Percentiles rank a stretch among this genome's conserved stretches.
Conservation (phyloP, 2,113 vertebrate species). For the Chaetodon trifascialis region DNA sequence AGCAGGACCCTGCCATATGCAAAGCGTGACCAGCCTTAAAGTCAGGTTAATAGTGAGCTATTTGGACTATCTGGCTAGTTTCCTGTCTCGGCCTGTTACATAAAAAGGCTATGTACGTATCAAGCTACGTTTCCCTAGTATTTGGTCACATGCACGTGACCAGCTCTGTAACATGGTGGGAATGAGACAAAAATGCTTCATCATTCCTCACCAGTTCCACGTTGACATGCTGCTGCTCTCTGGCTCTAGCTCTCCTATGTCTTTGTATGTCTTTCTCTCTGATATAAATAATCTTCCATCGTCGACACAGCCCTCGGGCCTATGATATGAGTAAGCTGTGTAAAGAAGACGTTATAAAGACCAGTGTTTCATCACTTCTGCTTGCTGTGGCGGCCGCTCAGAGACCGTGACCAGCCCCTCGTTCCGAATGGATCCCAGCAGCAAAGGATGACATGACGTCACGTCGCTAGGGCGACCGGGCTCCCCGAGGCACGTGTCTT, state of each 20-base stretch:
- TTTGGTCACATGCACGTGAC: constrained; percentile 22
- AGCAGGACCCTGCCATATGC: background rate
- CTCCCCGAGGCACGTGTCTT: constrained; percentile 70
- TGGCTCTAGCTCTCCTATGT: background rate
- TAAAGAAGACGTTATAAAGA: background rate
- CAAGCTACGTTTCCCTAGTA: too few relatives aligned
- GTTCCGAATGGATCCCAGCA: constrained; percentile 67
- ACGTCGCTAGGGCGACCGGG: constrained; percentile 77
- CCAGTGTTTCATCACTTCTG: background rate
- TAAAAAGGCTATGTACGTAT: background rate
- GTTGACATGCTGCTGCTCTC: background rate
- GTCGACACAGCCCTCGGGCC: background rate
- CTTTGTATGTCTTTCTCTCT: background rate
- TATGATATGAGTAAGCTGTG: background rate
- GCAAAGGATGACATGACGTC: constrained; percentile 77
- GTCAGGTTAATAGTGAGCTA: background rate
- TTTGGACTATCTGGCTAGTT: background rate
- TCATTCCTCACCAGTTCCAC: constrained; percentile 3
- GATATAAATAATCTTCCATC: background rate
- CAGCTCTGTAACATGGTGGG: background rate
- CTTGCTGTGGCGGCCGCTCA: constrained; percentile 58
- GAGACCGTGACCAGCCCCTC: constrained; percentile 66
- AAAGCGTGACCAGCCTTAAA: background rate
- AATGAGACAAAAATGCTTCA: constrained; percentile 22
- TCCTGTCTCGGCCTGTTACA: background rate